Base-by-base conservation (phyloP, 2,113 vertebrate genomes). In the Egretta garzetta region DNA sequence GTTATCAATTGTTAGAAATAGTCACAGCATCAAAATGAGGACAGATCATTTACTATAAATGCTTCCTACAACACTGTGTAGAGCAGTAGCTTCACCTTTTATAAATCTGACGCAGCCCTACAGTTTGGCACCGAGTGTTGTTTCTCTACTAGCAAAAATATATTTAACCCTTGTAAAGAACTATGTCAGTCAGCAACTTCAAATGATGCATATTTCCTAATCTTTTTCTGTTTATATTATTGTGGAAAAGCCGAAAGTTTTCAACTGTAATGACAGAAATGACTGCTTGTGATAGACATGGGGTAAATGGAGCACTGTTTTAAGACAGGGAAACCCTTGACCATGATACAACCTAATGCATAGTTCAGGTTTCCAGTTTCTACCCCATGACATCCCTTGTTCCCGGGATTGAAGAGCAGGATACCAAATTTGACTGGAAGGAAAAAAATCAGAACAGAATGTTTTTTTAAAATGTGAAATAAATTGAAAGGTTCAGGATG, bases 211-310 rank as follows among this genome's bases (percentile, higher is more conserved):
- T 33, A 58, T 62, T 79, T 80, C 12, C 21, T 50, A 53, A 58
- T 50, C 0, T 87, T 22, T 80, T n/a, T 7, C 7, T 50, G 13
- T 35, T 53, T 62, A 30, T 41, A 28, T 64, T 55, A 4, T 16
- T 73, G 12, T 24, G 28, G 11, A 13, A 39, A 73, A 43, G 0
- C 0, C 4, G 5, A 17, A 62, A 20, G 6, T 33, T 80, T 80
- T 83, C 19, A 58, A 6, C 17, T 81, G 4, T 53, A 39, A 26
- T 43, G 43, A 16, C 6, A 45, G 35, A 73, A 83, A 43, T 35
- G 5, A 19, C 15, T 66, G 43, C 3, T 4, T 55, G 6, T 49
- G 10, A 12, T 32, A 52, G 8, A 22, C 39, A 70, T 4, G 12
- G 32, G 5, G 14, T 30, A 74, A 70, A 41, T 4, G 33, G 13